Evolutionary conservation across 2,113 vertebrate genomes (phyloP), one percentile per base, ranked within the genome.

Genomic region (Otocyon megalotis): DNA sequence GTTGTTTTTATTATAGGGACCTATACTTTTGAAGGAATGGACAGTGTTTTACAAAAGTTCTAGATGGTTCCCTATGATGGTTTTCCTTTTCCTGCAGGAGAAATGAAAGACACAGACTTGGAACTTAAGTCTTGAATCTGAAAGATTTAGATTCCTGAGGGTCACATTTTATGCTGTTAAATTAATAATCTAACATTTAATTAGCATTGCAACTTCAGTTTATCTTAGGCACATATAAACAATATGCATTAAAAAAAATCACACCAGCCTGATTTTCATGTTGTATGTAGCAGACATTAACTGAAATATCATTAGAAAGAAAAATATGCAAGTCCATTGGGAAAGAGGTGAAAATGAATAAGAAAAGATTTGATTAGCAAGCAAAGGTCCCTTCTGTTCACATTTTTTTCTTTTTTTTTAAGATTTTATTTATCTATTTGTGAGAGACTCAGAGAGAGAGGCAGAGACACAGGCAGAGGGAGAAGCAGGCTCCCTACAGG

Each of bases 121-220:
- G 14, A 65, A 90, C 22, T 67, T 26, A 82, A 53, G 24, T 58
- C 60, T 92, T 13, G 28, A 9, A 14, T 11, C 28, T 35, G 50
- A 37, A 83, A 71, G 53, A 13, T 4, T 62, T 62, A 53, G 35
- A 86, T 60, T 80, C 15, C 60, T 16, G 7, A 88, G 35, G 53
- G 32, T 85, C 11, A 60, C 1, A 28, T 37, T 76, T 88, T 89
- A 82, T 54, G 28, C 13, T n/a, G 67, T 14, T 85, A 79, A 65
- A 80, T 60, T 56, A 83, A 93, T 71, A 54, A 30, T 30, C 87
- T 80, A 37, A 92, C 37, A 83, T 80, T 90, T 84, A 93, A 92
- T 90, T 74, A 90, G 48, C n/a, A 72, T 87, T 74, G 67, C 43
- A n/a, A 79, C 30, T 87, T 96, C 71, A 72, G 22, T 91, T 93